phyloP scores from a whole-genome alignment of 2,888 invertebrate genomes.

The Lochmaea capreae region DNA sequence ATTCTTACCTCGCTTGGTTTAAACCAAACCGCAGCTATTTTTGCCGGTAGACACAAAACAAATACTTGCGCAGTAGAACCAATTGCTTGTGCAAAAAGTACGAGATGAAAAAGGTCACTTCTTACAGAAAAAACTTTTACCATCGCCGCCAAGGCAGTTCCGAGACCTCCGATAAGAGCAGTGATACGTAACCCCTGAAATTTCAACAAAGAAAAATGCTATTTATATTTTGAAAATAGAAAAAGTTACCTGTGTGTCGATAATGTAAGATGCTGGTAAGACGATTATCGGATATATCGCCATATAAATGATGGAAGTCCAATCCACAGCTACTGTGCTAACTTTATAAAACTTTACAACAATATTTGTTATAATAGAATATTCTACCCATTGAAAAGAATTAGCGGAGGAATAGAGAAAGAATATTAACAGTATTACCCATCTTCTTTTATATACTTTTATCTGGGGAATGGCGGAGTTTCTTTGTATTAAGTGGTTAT shows the following conservation, averaged over 20 bases:
- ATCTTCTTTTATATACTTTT: slow-evolving; percentile 79
- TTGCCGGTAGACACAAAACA: slow-evolving; percentile 89
- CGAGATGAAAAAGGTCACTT: slow-evolving; percentile 85
- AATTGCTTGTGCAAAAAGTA: slow-evolving; percentile 88
- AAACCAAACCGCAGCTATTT: slow-evolving; percentile 96
- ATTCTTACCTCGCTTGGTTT: slow-evolving; percentile 85
- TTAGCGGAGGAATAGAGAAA: slow-evolving; percentile 88
- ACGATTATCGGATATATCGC: slow-evolving; percentile 94
- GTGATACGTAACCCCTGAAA: slow-evolving; percentile 84
- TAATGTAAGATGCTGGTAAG: slow-evolving; percentile 93
- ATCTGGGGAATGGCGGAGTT: slow-evolving; percentile 55
- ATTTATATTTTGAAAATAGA: background rate
- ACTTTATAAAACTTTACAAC: slow-evolving; percentile 81
- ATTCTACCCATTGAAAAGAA: slow-evolving; percentile 96
- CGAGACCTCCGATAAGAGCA: slow-evolving; percentile 82
- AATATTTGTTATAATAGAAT: slow-evolving; percentile 90
- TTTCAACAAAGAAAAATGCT: too few species aligned
- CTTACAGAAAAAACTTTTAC: slow-evolving; percentile 87
- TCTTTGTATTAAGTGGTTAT: slow-evolving; percentile 36
- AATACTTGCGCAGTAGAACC: slow-evolving; percentile 89
- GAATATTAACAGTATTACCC: slow-evolving; percentile 87
- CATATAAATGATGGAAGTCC: slow-evolving; percentile 98
- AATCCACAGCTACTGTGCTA: slow-evolving; percentile 81
- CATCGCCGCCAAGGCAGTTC: slow-evolving; percentile 90
- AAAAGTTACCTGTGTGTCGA: slow-evolving; percentile 87